Evolutionary conservation across 2,797 vertebrate genomes (phyloP), one percentile per base, ranked within the genome.

Genomic region (Gorsachius magnificus): DNA sequence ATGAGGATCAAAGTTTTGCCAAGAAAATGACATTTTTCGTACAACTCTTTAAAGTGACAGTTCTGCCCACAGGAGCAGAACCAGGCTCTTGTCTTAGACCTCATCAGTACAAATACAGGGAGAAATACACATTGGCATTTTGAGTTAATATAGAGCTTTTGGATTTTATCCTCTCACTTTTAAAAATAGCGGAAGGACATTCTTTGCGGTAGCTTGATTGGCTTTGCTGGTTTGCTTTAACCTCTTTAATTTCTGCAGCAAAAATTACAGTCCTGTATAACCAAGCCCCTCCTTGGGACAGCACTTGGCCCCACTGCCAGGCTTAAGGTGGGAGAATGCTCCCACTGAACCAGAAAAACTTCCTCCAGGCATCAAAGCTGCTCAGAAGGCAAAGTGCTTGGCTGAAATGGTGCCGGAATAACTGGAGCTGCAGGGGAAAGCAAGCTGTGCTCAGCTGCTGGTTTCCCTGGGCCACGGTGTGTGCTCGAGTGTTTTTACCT

Each of bases 381-480:
- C 68, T 88, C 45, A 6, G 9, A 18, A 31, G 35, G 31, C 41
- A 35, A 66, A 70, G 43, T 0, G 3, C 36, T 77, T 57, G 36
- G 46, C 74, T 94, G 87, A 81, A 84, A 75, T 1, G 28, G 33
- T 78, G 38, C 69, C 46, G 54, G 82, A 60, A 5, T 36, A 35
- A 70, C 35, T 22, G 33, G 57, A 84, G 43, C 26, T 82, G 46
- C 3, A 13, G 80, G 38, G 69, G 6, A 66, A 78, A 78, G 43
- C 3, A 53, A 57, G 16, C 35, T 48, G 61, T 1, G 2, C 50
- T 28, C 57, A 43, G 50, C 60, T 68, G 20, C 64, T 1, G 3
- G 5, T 46, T 61, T 57, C 56, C 43, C 12, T 10, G 4, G 51
- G 43, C n/a, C 50, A 25, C 0, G 0, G 14, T 13, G 16, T 63